Evolutionary conservation across 2,797 vertebrate species (phyloP), one percentile per base, ranked within the genome.

Genomic region (Gallinago nigripennis): DNA sequence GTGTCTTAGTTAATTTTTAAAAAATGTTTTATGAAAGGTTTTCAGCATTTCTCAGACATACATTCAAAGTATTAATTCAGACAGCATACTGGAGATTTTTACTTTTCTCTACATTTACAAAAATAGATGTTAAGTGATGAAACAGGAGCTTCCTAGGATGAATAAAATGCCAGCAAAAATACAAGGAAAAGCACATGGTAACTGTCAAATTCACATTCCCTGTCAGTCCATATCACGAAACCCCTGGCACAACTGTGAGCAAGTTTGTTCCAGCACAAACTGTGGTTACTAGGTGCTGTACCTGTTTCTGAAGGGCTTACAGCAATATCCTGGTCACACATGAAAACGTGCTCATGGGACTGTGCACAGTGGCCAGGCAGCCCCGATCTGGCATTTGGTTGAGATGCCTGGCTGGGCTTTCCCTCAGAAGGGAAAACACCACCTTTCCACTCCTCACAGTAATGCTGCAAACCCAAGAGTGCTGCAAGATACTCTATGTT

Each of bases 361-460:
- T 18, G 61, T 0, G 0, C 25, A n/a, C 54, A 68, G 30, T 27
- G 66, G 24, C 58, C 71, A 23, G 41, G 39, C 66, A 82, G 23
- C 8, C 31, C 30, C 4, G 1, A 33, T 33, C 12, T 37, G 35
- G 19, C 54, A 9, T 33, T 66, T 0, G 0, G 17, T 3, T 30
- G 30, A 46, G 43, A 24, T 15, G 31, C 31, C 37, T 77, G 64
- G 2, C 19, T 57, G 51, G 27, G 31, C 24, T 43, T 53, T 77
- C 37, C 31, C 60, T 76, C 54, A 39, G 14, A 80, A 41, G 5
- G 51, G 51, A 53, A 53, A 53, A 20, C 31, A 37, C 12, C 12
- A 18, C 30, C 27, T 68, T 51, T 64, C 50, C 2, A 0, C 31
- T n/a, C 23, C 41, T 54, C 57, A 45, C 25, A 35, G 39, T 16